These are phyloP conservation scores for Myocastor coypus DNA, from an alignment of 2,113 vertebrate genomes.

Conservation along the genomic window DNA sequence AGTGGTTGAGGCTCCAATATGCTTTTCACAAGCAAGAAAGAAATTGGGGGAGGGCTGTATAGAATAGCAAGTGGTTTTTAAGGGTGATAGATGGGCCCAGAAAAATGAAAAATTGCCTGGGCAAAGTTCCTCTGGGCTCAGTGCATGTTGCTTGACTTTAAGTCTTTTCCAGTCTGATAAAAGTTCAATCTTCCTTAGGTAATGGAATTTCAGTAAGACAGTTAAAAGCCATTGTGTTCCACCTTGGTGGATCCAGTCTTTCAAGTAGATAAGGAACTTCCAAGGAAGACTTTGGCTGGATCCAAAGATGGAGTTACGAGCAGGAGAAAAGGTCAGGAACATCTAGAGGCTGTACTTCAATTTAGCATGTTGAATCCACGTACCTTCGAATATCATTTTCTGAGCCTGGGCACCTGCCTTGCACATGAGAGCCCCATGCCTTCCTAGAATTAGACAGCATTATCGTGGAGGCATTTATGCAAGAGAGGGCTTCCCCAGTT, in stretches of 20 bases:
- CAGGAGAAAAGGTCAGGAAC: no score
- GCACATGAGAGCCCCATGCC: background rate
- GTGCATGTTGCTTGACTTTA: background rate
- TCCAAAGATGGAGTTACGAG: no score
- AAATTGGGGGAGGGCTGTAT: background rate
- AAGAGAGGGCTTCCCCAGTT: background rate
- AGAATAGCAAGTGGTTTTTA: background rate
- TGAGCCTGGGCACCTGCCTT: background rate
- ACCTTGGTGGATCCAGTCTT: background rate
- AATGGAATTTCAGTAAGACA: background rate
- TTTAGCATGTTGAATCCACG: background rate
- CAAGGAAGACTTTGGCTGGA: background rate
- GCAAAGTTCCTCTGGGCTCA: background rate
- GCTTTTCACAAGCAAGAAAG: background rate
- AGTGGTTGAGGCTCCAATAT: no score
- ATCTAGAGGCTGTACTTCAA: background rate
- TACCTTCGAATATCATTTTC: background rate
- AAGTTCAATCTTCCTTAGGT: background rate
- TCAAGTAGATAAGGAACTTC: background rate
- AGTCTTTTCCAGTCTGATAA: background rate
- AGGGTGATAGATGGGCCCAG: no score
- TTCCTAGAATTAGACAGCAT: background rate
- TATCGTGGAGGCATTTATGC: accelerated
- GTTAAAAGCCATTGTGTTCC: background rate
- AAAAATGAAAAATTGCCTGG: no score